phyloP scores from a whole-genome alignment of 2,888 invertebrate genomes.

The Dyspetes luteomarginatus region DNA sequence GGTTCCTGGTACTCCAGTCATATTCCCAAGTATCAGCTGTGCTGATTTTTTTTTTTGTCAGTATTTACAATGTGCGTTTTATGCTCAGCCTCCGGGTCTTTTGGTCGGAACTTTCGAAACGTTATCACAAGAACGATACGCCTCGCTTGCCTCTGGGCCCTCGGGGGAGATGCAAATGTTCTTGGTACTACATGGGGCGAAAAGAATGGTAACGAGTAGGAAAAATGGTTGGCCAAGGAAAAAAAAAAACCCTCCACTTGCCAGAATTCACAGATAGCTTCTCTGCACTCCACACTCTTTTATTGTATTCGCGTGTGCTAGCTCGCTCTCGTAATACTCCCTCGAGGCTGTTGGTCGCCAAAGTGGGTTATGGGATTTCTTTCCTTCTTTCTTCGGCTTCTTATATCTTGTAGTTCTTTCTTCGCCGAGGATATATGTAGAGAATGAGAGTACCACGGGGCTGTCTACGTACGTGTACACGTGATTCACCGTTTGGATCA shows the following conservation, averaged over 20 bases:
- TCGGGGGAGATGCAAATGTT: not conserved
- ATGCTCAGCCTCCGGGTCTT: not conserved
- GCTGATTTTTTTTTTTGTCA: too few species aligned
- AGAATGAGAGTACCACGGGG: not conserved
- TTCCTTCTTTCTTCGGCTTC: constrained; percentile 17
- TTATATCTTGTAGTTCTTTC: not conserved
- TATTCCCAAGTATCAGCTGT: too few species aligned
- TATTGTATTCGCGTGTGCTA: not conserved
- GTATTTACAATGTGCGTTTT: not conserved
- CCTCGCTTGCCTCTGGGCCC: not conserved
- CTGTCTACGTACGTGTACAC: constrained; percentile 22
- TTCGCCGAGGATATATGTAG: not conserved
- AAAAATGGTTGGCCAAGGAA: too few species aligned
- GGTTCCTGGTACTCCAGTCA: too few species aligned
- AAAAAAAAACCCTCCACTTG: too few species aligned
- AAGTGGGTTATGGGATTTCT: constrained; percentile 62
- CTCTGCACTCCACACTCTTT: not conserved
- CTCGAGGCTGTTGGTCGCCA: constrained; percentile 40
- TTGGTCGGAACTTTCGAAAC: constrained; percentile 14
- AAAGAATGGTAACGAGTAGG: not conserved
- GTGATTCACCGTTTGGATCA: constrained; percentile 58
- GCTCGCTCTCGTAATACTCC: constrained; percentile 14
- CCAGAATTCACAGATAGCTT: too few species aligned
- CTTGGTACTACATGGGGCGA: not conserved
- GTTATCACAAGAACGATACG: constrained; percentile 4